Conservation (phyloP, 2,888 invertebrate genomes). For the Drosophila atroscutellata region DNA sequence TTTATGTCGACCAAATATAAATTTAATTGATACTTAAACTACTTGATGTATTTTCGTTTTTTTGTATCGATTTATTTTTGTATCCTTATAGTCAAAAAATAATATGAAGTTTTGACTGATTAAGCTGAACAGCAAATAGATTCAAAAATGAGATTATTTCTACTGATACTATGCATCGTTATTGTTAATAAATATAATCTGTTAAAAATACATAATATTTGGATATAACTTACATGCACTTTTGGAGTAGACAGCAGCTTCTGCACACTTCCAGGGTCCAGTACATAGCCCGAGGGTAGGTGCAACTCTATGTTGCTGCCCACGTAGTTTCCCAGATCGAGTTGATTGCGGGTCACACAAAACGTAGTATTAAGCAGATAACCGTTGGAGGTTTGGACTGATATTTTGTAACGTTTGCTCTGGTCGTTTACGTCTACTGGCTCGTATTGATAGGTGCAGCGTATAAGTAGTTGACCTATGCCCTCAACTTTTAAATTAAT, state of each 20-base stretch:
- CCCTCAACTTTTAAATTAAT: slow-evolving; percentile 21
- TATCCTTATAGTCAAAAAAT: neutral
- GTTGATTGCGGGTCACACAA: slow-evolving; percentile 21
- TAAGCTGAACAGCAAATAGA: neutral
- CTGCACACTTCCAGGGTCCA: neutral
- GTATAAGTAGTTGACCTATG: slow-evolving; percentile 24
- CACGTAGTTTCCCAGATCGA: slow-evolving; percentile 13
- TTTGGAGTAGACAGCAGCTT: neutral
- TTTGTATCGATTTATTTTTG: neutral
- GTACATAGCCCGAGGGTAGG: slow-evolving; percentile 39
- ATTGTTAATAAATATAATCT: neutral
- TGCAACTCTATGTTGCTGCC: slow-evolving; percentile 28
- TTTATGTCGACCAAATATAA: neutral
- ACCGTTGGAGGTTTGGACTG: neutral
- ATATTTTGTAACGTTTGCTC: neutral
- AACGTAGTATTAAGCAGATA: neutral
- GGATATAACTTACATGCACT: slow-evolving; percentile 24
- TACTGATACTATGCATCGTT: neutral
- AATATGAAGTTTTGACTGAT: neutral
- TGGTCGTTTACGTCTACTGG: neutral
- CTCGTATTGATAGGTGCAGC: slow-evolving; percentile 23
- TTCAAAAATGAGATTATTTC: neutral
- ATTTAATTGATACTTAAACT: neutral
- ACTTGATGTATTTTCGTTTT: neutral
- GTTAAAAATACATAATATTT: neutral